These are phyloP conservation scores for Hormaphis cornu DNA, from an alignment of 1,140 invertebrate genomes.

Conservation along the genomic window DNA sequence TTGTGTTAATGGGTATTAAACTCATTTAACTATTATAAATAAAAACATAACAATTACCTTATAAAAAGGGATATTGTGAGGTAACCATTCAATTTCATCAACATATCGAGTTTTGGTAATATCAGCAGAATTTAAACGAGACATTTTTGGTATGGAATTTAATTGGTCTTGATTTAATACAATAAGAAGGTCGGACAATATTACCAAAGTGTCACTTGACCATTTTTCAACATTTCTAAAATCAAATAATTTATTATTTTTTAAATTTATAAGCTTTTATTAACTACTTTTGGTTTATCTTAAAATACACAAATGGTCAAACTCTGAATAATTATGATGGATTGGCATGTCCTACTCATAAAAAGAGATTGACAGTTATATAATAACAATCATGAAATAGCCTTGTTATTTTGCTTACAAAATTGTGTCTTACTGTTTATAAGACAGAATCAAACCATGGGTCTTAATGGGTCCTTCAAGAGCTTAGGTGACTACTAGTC, in stretches of 20 bases:
- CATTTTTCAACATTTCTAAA: conserved; percentile 3
- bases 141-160: conserved; percentile 11
- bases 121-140: conserved; percentile 14
- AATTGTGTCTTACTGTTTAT: no score
- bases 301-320: no score
- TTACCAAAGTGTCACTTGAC: conserved; percentile 2
- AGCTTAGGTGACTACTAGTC: no score
- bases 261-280: no score
- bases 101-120: neutral
- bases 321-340: no score
- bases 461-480: no score
- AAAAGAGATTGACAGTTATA: no score
- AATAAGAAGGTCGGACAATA: conserved; percentile 14
- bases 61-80: conserved; percentile 11
- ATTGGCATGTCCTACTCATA: no score
- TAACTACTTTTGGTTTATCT: no score
- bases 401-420: no score
- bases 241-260: neutral
- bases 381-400: no score
- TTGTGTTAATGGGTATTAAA: neutral
- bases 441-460: no score
- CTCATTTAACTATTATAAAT: neutral
- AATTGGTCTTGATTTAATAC: conserved; percentile 11
- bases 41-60: neutral
- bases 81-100: conserved; percentile 3